Base-by-base conservation (phyloP, 2,888 invertebrate species). In the Matsumyia berberina region DNA sequence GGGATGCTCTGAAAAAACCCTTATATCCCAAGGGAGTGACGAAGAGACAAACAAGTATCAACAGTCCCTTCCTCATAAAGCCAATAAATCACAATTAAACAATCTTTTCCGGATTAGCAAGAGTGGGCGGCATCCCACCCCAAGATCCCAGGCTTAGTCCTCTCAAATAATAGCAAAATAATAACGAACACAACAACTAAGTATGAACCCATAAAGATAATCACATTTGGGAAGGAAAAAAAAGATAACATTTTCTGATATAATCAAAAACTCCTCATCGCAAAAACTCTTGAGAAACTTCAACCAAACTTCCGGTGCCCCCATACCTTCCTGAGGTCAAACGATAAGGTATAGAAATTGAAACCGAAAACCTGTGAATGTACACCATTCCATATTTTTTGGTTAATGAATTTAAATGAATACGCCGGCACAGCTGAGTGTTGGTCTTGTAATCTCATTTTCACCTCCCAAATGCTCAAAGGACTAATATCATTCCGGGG, bases 361-460 rank as follows among this genome's bases (percentile, higher is more conserved):
- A 46, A 46, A 46, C 19, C 46, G 19, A 17, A 46, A 9, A 24
- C 11, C 29, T 51, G n/a, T 49, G 49, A 49, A 17, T 8, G n/a
- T 24, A 58, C 8, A 42, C 17, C 29, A 24, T 60, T 24, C 9
- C 5, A 24, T 12, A 60, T n/a, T 42, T 29, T n/a, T 19, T 29
- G 12, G 42, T 44, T 29, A 60, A 60, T 44, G 60, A 60, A 60
- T 46, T 44, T 60, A 42, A 60, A 44, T 42, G 44, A 31, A 44
- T 11, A 60, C 6, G 44, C 12, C 31, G 19, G 29, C 44, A 44
- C 15, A 44, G 42, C 31, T 29, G 60, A 44, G 44, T 44, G 29
- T 44, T 17, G 17, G 29, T 11, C 31, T 5, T 42, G 60, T 44
- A 60, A 44, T 31, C 31, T 29, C 44, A 31, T 44, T 60, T 29